Base-by-base conservation (phyloP, 2,113 vertebrate genomes). In the Poecile atricapillus region DNA sequence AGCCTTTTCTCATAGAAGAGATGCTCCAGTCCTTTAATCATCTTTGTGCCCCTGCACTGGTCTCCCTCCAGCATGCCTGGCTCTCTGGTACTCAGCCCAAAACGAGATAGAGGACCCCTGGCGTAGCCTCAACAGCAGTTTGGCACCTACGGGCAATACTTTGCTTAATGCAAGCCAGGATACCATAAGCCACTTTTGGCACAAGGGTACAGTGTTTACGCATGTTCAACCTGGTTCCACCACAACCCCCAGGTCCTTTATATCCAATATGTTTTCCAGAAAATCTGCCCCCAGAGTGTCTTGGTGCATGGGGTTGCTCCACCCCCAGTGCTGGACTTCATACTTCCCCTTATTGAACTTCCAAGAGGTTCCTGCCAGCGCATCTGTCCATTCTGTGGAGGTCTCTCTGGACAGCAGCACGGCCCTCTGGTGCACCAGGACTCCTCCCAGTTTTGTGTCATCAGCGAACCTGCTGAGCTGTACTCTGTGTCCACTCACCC, bases 241-340 rank as follows among this genome's bases (percentile, higher is more conserved):
- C 47, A 53, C 39, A 76, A 6, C 1, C 1, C 0, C 11, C 9
- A 59, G 7, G 9, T 53, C 17, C 20, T 60, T 75, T 56, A 39
- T 27, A 46, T 21, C 17, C 64, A 50, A 60, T 17, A 1, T 60
- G 2, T 11, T 64, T 74, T 74, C 13, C 47, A 69, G 33, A 30
- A 10, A n/a, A 33, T 13, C 3, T 2, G 1, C 0, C 4, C 8
- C 4, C 15, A 47, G 10, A 3, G 24, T 22, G 7, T 44, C 41
- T 33, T 67, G 8, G 14, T 49, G 13, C 10, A 19, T 12, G 12
- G 2, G 3, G 7, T 15, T 76, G 6, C 13, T 90, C 12, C 5
- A 81, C 15, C 7, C 3, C 21, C 50, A 19, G 8, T 18, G 15
- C 22, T 63, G 21, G 19, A 69, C 25, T 55, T 87, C 22, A 4